Conservation (phyloP, 92 coral and sea anemone species). For the Zoanthus sansibaricus region DNA sequence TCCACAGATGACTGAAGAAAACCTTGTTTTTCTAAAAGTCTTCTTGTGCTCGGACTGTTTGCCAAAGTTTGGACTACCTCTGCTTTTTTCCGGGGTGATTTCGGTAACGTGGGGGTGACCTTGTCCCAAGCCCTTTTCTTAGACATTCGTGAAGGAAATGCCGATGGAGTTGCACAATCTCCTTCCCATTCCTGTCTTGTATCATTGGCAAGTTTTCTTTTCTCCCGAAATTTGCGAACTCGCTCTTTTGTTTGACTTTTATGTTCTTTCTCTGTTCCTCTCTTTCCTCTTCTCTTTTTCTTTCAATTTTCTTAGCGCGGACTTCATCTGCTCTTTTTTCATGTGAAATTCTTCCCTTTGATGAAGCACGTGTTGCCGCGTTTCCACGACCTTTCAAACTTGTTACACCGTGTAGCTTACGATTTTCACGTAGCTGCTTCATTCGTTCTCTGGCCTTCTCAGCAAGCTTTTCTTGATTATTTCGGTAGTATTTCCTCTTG, state of each 20-base stretch:
- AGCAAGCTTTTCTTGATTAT: conserved; percentile 53
- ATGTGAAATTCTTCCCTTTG: conserved; percentile 11
- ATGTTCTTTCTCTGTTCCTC: conserved; percentile 45
- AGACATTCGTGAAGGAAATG: not conserved
- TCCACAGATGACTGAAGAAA: conserved; percentile 11
- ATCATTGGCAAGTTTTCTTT: conserved; percentile 27
- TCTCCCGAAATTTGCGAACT: conserved; percentile 39
- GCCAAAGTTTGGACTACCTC: conserved; percentile 24
- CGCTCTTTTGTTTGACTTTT: conserved; percentile 34
- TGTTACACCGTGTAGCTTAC: not conserved
- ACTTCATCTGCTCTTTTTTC: conserved; percentile 16
- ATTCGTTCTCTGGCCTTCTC: conserved; percentile 52
- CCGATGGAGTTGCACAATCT: conserved; percentile 30
- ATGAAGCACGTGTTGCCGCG: conserved; percentile 40
- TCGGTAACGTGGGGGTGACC: conserved; percentile 32
- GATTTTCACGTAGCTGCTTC: conserved; percentile 50
- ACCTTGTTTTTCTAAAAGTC: conserved; percentile 19
- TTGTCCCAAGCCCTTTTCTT: conserved; percentile 33
- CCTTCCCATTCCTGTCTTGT: conserved; percentile 40
- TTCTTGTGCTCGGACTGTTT: conserved; percentile 23
- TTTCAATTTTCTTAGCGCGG: conserved; percentile 26
- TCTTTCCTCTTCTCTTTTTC: conserved; percentile 34
- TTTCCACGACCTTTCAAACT: conserved; percentile 15
- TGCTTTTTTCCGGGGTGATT: conserved; percentile 30
- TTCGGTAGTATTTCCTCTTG: conserved; percentile 35